These are phyloP conservation scores for Setipinna tenuifilis DNA, from an alignment of 2,797 vertebrate species.

Conservation along the genomic window DNA sequence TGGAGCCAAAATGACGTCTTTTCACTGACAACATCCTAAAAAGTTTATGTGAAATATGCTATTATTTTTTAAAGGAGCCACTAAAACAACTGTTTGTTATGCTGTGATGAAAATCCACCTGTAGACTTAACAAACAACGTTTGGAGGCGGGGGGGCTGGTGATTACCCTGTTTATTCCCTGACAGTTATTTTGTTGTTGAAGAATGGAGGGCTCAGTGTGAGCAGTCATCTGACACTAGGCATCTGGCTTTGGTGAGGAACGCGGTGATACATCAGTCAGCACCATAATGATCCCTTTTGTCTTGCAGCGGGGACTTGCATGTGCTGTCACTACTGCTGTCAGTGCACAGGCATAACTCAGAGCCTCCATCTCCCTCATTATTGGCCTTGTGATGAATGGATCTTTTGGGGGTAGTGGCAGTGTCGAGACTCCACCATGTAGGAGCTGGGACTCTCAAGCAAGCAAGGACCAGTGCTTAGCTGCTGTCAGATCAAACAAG, in stretches of 20 bases:
- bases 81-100: too few species aligned
- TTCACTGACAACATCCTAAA: background rate
- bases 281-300: background rate
- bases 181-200: background rate
- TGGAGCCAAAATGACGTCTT: background rate
- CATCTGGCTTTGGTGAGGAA: conserved; percentile 1
- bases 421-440: background rate
- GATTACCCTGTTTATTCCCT: background rate
- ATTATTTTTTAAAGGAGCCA: background rate
- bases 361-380: background rate
- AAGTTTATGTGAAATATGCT: background rate
- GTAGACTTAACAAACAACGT: background rate
- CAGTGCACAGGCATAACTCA: background rate
- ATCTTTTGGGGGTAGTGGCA: background rate
- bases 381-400: background rate
- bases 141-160: too few species aligned
- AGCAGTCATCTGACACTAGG: background rate
- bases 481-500: too few species aligned
- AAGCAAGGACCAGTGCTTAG: background rate
- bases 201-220: background rate
- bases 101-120: background rate
- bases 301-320: background rate
- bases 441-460: background rate
- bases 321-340: background rate
- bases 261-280: background rate